phyloP scores from a whole-genome alignment of 1,140 invertebrate species.

The Ptiloglossa arizonensis region DNA sequence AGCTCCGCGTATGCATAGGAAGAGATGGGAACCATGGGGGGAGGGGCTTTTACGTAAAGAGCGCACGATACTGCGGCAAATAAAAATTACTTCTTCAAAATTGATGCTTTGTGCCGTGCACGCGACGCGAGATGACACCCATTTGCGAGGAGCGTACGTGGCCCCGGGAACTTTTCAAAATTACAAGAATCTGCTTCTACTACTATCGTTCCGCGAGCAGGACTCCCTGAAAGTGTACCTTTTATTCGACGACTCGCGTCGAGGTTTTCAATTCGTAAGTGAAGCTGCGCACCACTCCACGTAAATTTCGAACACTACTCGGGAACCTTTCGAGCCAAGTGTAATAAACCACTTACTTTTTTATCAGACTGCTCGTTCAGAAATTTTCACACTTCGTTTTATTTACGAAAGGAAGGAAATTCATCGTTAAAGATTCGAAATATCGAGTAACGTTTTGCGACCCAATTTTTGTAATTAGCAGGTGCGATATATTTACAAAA shows the following conservation, averaged over 20 bases:
- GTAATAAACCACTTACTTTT: too few species aligned
- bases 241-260: neutral
- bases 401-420: too few species aligned
- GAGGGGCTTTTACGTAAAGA: conserved; percentile 41
- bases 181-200: neutral
- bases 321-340: too few species aligned
- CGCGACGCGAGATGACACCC: neutral
- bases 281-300: too few species aligned
- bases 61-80: conserved; percentile 45
- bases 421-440: too few species aligned
- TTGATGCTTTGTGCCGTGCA: conserved; percentile 14
- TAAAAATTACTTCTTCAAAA: conserved; percentile 61
- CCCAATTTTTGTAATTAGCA: too few species aligned
- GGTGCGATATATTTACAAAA: too few species aligned
- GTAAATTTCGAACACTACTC: too few species aligned
- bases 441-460: too few species aligned
- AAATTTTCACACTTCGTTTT: too few species aligned
- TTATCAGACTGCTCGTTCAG: too few species aligned
- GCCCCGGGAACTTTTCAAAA: conserved; percentile 9
- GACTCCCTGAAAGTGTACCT: neutral
- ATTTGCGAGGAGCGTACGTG: neutral
- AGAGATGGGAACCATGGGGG: too few species aligned
- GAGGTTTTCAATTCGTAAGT: neutral
- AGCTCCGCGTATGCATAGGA: neutral
- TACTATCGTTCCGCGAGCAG: neutral